These are phyloP conservation scores for Bombus turneri DNA, from an alignment of 1,140 invertebrate species.

Conservation along the genomic window DNA sequence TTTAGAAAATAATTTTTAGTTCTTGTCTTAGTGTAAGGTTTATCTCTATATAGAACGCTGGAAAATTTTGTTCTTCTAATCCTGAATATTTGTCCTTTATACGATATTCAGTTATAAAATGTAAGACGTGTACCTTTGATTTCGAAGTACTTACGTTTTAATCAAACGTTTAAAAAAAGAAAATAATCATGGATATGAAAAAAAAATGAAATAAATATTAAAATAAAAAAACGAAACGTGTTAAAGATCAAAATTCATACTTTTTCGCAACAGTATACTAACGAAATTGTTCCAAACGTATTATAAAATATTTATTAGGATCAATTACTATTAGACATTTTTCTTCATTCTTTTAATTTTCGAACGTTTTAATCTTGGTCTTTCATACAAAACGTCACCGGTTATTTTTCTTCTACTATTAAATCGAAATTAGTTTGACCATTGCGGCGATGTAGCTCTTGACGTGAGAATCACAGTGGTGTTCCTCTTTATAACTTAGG, in stretches of 20 bases:
- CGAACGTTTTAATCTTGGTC: neutral
- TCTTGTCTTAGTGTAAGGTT: neutral
- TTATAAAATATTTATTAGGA: neutral
- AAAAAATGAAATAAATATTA: too few relatives aligned
- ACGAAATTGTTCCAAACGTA: too few relatives aligned
- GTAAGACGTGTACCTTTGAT: neutral
- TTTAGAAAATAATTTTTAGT: neutral
- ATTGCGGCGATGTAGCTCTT: neutral
- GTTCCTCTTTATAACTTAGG: slow-evolving; percentile 10
- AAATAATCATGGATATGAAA: neutral
- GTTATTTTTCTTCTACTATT: neutral
- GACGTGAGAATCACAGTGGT: slow-evolving; percentile 10
- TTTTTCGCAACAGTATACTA: too few relatives aligned
- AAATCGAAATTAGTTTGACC: slow-evolving; percentile 12
- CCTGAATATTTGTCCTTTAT: neutral
- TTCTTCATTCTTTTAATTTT: neutral
- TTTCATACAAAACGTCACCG: too few relatives aligned
- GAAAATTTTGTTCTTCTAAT: neutral
- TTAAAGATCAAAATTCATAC: too few relatives aligned
- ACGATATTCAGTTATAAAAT: neutral
- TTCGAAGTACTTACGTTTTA: neutral
- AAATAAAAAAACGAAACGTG: neutral
- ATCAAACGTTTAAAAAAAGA: neutral
- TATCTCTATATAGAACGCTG: neutral
- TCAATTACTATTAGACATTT: neutral